These are phyloP conservation scores for Drosophila parabipectinata DNA, from an alignment of 1,140 invertebrate genomes.

Conservation along the genomic window DNA sequence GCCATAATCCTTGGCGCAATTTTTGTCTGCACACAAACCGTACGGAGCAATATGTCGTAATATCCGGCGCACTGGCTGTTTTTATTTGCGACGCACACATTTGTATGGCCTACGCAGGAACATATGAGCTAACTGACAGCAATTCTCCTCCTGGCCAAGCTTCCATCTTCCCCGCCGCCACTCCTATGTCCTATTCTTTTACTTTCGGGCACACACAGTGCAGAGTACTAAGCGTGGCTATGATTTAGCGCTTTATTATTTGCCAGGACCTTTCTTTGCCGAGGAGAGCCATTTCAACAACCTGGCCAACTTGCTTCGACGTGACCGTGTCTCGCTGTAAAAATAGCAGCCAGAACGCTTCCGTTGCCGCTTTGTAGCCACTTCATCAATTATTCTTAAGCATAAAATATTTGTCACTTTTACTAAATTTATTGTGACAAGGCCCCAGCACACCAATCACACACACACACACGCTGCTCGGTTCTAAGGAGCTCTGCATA, in stretches of 20 bases:
- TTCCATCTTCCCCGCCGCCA: too few species aligned
- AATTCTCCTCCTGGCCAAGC: constrained; percentile 24
- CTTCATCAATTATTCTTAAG: constrained; percentile 83
- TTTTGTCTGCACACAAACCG: constrained; percentile 47
- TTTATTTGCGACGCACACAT: constrained; percentile 70
- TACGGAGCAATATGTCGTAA: constrained; percentile 75
- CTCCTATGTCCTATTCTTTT: neutral
- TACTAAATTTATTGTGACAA: constrained; percentile 83
- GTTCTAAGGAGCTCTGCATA: constrained; percentile 73
- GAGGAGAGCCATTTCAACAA: constrained; percentile 35
- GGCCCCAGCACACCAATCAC: constrained; percentile 61
- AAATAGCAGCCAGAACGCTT: constrained; percentile 3
- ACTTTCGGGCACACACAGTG: constrained; percentile 30
- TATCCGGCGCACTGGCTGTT: constrained; percentile 71
- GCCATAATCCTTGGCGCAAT: constrained; percentile 80
- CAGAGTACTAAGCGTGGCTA: constrained; percentile 80
- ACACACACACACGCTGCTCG: constrained; percentile 9
- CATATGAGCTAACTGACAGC: constrained; percentile 57
- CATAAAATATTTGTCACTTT: constrained; percentile 84
- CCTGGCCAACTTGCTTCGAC: constrained; percentile 46
- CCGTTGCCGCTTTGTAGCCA: constrained; percentile 67
- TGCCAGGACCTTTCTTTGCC: constrained; percentile 30
- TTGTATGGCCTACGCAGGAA: constrained; percentile 35
- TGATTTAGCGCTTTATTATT: constrained; percentile 82
- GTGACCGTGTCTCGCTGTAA: constrained; percentile 56